phyloP scores from a whole-genome alignment of 2,113 vertebrate species.

The Xiphophorus maculatus region DNA sequence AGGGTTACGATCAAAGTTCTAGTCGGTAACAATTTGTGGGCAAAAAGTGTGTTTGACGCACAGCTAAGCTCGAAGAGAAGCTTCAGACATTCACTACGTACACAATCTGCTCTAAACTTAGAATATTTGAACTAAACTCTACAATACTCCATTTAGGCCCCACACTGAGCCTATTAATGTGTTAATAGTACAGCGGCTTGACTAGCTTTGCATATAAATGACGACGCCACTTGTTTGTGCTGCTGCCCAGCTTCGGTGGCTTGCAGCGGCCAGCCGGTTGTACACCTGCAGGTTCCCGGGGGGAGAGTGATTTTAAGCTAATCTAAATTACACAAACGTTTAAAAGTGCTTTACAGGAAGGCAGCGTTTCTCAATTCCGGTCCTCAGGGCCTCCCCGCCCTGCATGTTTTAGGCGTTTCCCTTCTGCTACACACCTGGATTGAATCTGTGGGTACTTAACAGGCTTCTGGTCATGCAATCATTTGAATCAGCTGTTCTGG shows the following conservation, averaged over 20 bases:
- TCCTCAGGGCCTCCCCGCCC: too few relatives aligned
- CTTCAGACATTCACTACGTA: slow-evolving; percentile 39
- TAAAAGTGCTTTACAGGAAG: slow-evolving; percentile 80
- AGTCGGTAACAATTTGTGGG: slow-evolving; percentile 37
- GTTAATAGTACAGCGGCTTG: slow-evolving; percentile 26
- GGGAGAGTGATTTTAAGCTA: slow-evolving; percentile 38
- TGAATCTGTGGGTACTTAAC: too few relatives aligned
- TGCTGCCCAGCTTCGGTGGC: slow-evolving; percentile 31
- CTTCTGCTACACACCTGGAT: too few relatives aligned
- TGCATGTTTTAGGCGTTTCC: too few relatives aligned
- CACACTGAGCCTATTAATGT: slow-evolving; percentile 23
- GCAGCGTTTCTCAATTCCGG: background rate
- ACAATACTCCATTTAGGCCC: slow-evolving; percentile 36
- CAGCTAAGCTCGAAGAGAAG: slow-evolving; percentile 40
- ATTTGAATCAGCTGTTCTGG: too few relatives aligned
- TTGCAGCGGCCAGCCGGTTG: slow-evolving; percentile 7
- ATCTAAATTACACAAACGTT: slow-evolving; percentile 63
- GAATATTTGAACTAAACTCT: slow-evolving; percentile 39
- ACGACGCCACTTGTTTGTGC: slow-evolving; percentile 39
- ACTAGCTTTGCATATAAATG: slow-evolving; percentile 37
- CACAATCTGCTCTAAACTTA: slow-evolving; percentile 39
- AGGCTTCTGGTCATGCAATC: too few relatives aligned
- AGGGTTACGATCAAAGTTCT: slow-evolving; percentile 49
- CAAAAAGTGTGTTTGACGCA: slow-evolving; percentile 38
- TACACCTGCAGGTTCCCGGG: slow-evolving; percentile 34